phyloP scores from a whole-genome alignment of 2,888 invertebrate genomes.

The Morpho achilles region DNA sequence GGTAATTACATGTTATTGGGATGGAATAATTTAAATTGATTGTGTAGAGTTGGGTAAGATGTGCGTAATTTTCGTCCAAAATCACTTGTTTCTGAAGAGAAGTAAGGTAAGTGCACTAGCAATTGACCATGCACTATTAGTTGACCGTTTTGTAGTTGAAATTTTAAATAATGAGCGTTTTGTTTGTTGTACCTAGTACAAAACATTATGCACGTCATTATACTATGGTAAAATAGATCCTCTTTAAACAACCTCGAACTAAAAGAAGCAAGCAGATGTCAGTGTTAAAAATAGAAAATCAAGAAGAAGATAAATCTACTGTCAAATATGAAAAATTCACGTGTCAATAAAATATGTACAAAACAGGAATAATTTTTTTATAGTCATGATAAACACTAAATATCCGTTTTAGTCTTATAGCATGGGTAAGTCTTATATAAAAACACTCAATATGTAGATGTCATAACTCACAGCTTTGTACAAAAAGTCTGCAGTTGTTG shows the following conservation, averaged over 20 bases:
- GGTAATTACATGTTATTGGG: too few species aligned
- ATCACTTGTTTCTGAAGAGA: too few species aligned
- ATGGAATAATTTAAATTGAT: too few species aligned
- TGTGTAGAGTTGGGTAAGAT: too few species aligned
- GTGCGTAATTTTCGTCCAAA: too few species aligned
- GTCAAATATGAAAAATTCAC: slow-evolving; percentile 47
- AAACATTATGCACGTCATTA: too few species aligned
- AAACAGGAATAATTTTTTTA: slow-evolving; percentile 31
- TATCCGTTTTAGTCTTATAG: slow-evolving; percentile 32
- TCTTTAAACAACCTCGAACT: slow-evolving; percentile 3
- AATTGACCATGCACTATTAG: too few species aligned
- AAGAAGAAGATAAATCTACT: slow-evolving; percentile 22
- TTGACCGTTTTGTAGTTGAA: too few species aligned
- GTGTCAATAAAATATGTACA: slow-evolving; percentile 38
- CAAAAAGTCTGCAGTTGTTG: slow-evolving; percentile 51
- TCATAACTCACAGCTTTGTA: slow-evolving; percentile 62
- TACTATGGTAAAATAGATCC: too few species aligned
- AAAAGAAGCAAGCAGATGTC: slow-evolving; percentile 37
- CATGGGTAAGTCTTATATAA: slow-evolving; percentile 55
- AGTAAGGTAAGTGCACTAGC: too few species aligned
- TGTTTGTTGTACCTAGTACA: too few species aligned
- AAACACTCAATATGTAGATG: slow-evolving; percentile 9
- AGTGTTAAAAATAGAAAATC: slow-evolving; percentile 66
- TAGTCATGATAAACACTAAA: slow-evolving; percentile 26
- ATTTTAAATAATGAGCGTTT: too few species aligned